Evolutionary conservation across 2,888 invertebrate genomes (phyloP).

Genomic region (Holacanthella duospinosa): DNA sequence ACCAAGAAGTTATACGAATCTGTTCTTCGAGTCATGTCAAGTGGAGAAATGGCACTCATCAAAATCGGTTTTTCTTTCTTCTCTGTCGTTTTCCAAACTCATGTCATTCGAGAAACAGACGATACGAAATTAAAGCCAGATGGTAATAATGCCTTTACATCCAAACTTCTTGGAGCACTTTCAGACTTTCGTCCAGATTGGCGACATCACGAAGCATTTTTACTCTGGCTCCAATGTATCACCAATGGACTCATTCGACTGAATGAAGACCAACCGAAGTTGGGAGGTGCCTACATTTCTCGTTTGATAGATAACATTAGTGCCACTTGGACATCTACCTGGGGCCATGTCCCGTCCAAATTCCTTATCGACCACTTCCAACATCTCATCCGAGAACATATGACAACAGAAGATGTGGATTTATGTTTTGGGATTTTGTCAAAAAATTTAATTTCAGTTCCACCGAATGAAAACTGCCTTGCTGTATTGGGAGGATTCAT

Average conservation of each 20-base stretch:
- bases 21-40: conserved; percentile 34
- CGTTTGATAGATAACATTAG: conserved; percentile 23
- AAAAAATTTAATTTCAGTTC: conserved; percentile 31
- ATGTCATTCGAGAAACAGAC: conserved; percentile 3
- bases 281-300: conserved; percentile 19
- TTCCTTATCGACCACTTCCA: conserved; percentile 23
- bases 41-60: conserved; percentile 31
- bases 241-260: conserved; percentile 26
- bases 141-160: conserved; percentile 13
- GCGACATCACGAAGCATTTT: conserved; percentile 30
- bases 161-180: conserved; percentile 26
- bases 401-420: conserved; percentile 15
- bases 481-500: conserved; percentile 23
- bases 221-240: conserved; percentile 30
- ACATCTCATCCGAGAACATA: conserved; percentile 18
- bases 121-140: no score
- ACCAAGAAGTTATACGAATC: conserved; percentile 34
- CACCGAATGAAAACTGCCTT: conserved; percentile 31
- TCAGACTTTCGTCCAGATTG: conserved; percentile 34
- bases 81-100: conserved; percentile 28
- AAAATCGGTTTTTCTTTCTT: conserved; percentile 34
- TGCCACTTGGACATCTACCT: conserved; percentile 25
- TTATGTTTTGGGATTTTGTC: conserved; percentile 23
- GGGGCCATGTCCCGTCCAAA: conserved; percentile 18
- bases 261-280: conserved; percentile 5